Conservation (phyloP, 2,113 vertebrate genomes). For the Ceyx margarethae region DNA sequence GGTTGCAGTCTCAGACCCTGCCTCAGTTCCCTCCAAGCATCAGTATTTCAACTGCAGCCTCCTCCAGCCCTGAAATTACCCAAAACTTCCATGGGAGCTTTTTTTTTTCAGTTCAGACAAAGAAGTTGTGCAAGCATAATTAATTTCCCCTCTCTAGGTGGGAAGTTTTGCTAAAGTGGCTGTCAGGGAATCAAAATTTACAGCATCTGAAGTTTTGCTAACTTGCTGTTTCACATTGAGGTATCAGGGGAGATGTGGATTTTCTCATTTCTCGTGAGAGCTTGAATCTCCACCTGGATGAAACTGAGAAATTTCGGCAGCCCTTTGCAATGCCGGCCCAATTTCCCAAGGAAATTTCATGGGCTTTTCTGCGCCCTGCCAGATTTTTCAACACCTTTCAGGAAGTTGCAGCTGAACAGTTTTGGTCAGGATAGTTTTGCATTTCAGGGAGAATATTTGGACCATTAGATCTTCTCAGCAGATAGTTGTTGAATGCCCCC, state of each 20-base stretch:
- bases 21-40: neutral
- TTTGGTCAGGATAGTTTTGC: neutral
- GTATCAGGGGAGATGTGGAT: neutral
- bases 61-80: neutral
- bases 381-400: slow-evolving; percentile 53
- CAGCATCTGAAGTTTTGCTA: slow-evolving; percentile 19
- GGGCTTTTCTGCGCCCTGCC: slow-evolving; percentile 13
- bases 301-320: neutral
- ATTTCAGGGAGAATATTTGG: neutral
- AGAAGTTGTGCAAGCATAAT: neutral
- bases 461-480: neutral
- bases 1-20: neutral
- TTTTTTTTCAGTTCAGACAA: neutral
- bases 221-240: neutral
- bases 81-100: neutral
- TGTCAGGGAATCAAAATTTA: slow-evolving; percentile 38
- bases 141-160: neutral
- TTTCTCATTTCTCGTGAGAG: neutral
- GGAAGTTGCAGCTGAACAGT: slow-evolving; percentile 26
- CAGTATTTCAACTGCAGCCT: neutral
- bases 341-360: slow-evolving; percentile 30
- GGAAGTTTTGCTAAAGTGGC: neutral
- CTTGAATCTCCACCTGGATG: slow-evolving; percentile 6
- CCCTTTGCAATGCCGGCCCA: neutral
- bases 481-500: neutral